Base-by-base conservation (phyloP, 2,113 vertebrate species). In the Antigone vipio region DNA sequence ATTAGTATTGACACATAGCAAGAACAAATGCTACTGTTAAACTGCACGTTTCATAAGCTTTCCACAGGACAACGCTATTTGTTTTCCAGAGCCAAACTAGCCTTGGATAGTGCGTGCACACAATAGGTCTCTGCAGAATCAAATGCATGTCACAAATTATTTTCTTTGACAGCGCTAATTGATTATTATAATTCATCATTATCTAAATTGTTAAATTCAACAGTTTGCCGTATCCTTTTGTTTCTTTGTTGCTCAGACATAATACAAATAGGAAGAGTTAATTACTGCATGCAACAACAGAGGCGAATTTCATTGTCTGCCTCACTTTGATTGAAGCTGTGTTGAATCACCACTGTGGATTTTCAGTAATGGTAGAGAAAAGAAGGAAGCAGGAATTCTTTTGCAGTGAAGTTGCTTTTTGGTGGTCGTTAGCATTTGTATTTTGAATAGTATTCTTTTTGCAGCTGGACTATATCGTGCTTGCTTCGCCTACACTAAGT, bases 221-320 rank as follows among this genome's bases (percentile, higher is more conserved):
- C 78, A 93, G 56, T 85, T 97, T 86, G 78, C 50, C 3, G 0
- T 71, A 55, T 76, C 53, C 50, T 92, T 82, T 86, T 95, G 66
- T 92, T 89, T 95, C 88, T 90, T 89, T 92, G 78, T 92, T 87
- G 74, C 40, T 87, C 69, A n/a, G 72, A 55, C 83, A 90, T 90
- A 90, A 94, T 92, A 82, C 71, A 96, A 81, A 82, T n/a, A 53
- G 88, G 59, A 97, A 95, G 97, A 97, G 76, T 97, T 97, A 98
- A 95, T 98, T 97, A 97, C 94, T 94, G 93, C 67, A 38, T 87
- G 52, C 53, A 60, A 59, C 85, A 94, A 85, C 62, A 90, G 83
- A 87, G 88, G 32, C 17, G 1, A 59, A 88, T 95, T 90, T 93
- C 73, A 94, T 96, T 94, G 84, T 66, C 45, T 89, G n/a, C 32